Conservation (phyloP, 2,113 vertebrate genomes). For the Fulica atra region DNA sequence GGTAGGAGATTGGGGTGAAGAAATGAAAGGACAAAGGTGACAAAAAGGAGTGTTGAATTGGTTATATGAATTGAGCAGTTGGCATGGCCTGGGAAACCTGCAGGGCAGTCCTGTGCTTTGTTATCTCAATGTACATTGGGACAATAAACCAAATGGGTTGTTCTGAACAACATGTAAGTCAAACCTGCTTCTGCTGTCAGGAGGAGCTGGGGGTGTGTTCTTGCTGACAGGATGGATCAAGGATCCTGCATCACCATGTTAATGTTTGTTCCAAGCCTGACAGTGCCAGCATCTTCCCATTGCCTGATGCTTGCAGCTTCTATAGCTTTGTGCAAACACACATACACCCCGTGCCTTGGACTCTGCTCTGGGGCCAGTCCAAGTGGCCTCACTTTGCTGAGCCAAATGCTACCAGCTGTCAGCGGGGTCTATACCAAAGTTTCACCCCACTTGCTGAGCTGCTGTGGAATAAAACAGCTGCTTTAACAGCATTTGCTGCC, state of each 20-base stretch:
- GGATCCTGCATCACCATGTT: not conserved
- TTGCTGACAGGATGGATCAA: not conserved
- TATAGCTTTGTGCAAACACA: not conserved
- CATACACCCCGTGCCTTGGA: not conserved
- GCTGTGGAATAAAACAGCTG: not conserved
- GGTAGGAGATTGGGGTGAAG: not conserved
- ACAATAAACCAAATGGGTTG: not conserved
- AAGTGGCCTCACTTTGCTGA: not conserved
- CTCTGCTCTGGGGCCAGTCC: not conserved
- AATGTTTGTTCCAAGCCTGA: not conserved
- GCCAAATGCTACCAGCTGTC: not conserved
- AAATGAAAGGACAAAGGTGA: not conserved
- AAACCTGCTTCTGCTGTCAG: not conserved
- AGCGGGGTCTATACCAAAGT: not conserved
- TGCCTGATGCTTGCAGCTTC: not conserved
- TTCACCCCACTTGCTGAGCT: not conserved
- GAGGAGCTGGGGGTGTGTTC: not conserved
- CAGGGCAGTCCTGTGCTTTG: not conserved
- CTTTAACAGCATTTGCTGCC: not conserved
- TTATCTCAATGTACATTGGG: not conserved
- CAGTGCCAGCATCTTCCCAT: not conserved
- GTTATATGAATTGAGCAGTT: not conserved
- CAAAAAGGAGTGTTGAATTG: not conserved
- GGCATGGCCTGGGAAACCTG: not conserved
- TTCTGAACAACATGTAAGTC: not conserved